Evolutionary conservation across 2,888 invertebrate species (phyloP), one percentile per base, ranked within the genome.

Genomic region (Caenorhabditis sp.): DNA sequence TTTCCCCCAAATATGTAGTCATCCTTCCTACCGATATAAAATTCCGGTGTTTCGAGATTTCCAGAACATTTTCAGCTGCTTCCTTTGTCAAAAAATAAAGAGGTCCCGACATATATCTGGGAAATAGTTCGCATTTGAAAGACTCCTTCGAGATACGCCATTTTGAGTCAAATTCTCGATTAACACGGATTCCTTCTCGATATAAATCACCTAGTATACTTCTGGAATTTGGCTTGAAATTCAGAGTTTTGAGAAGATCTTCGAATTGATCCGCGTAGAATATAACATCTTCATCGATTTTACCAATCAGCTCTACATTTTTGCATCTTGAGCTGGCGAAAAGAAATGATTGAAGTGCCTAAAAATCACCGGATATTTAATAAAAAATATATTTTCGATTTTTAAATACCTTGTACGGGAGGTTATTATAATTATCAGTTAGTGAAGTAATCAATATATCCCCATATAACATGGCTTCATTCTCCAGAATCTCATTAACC

Each of bases 201-300:
- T 21, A 52, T 21, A 23, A 23, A 52, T 52, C 21, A 21, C 52
- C 52, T 5, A 23, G 21, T 52, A 52, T 52, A 17, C 12, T 17
- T 3, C 14, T 43, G 2, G 43, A 17, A 3, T 43, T 17, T 3
- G 17, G 5, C 14, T 17, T 43, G 31, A 31, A 31, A 31, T 31
- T 31, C 10, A 43, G 17, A 17, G 14, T 17, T 3, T 10, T 10
- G 14, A 43, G 17, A 43, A 12, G 43, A 10, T 7, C 17, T 14
- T 10, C 43, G 14, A 56, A 26, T 26, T 56, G 56, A 56, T 56
- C 56, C 14, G 56, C 23, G 4, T 26, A 56, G 14, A 56, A 56
- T 7, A 56, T 26, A 1, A 56, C 56, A 17, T 56, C 56, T 26
- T 56, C 56, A 26, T 56, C 56, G 26, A 56, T 26, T 56, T 56